Evolutionary conservation across 2,797 vertebrate species (phyloP), one percentile per base, ranked within the genome.

Genomic region (Cygnus olor): DNA sequence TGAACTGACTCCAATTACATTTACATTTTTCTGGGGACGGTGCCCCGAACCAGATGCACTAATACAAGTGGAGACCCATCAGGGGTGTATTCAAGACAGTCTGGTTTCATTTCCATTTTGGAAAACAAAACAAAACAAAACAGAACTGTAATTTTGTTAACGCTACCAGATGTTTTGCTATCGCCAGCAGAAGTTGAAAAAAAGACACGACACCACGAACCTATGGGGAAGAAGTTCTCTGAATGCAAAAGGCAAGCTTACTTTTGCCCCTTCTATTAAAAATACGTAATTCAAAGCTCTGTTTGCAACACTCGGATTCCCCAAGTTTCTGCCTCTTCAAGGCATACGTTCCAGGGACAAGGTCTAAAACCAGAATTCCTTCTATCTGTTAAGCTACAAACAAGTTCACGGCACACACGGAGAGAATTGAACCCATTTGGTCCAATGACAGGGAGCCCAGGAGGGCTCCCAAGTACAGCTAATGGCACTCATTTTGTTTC

Each of bases 71-170:
- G 30, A 95, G 77, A 80, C 47, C 77, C 56, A 94, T 79, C 57
- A 77, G 70, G 28, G 88, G 24, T 57, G 9, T 84, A 90, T 73
- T 91, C 49, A 28, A 65, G 24, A 34, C 21, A 34, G 36, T n/a
- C 88, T 70, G 45, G 34, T 88, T 85, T 91, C n/a, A 89, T 80
- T 92, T 78, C 80, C 88, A 81, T 88, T 96, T 95, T 64, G 73
- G 40, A 87, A 86, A 90, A 70, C 38, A 70, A 88, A 90, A 72
- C 5, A 73, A 87, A 89, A 72, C 6, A 73, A 85, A 89, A 36
- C 44, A 78, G 82, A 89, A 68, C 68, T 53, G 65, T 24, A 70
- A 44, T 68, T 94, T 88, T 90, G 32, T 88, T 85, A 95, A 82
- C 11, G 27, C 71, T 82, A 77, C 38, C 70, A 93, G 65, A 92